phyloP scores from a whole-genome alignment of 1,140 invertebrate genomes.

The Ditylenchus dipsaci region DNA sequence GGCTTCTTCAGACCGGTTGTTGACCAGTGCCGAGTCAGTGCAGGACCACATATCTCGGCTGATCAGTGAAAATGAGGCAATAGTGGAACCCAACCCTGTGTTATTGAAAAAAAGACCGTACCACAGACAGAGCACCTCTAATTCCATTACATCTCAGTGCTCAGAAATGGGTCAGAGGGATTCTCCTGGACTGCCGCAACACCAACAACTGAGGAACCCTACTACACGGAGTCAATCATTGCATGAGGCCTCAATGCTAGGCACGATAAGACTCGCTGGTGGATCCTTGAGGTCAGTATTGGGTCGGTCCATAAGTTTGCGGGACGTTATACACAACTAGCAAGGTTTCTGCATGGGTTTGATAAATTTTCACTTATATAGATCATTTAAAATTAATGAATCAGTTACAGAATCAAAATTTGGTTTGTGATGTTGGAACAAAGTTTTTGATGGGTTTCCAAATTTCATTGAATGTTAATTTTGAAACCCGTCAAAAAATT shows the following conservation, averaged over 20 bases:
- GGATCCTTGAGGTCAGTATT: conserved; percentile 33
- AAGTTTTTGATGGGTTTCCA: too few relatives aligned
- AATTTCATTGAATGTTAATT: too few relatives aligned
- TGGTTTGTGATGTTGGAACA: too few relatives aligned
- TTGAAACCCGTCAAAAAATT: too few relatives aligned
- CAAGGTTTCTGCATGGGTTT: too few relatives aligned
- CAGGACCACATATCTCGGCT: conserved; percentile 47
- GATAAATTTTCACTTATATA: too few relatives aligned
- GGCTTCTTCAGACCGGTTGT: conserved; percentile 22
- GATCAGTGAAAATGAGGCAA: conserved; percentile 48
- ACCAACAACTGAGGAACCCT: conserved; percentile 30
- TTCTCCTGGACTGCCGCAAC: conserved; percentile 34
- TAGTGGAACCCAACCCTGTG: conserved; percentile 47
- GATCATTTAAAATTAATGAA: too few relatives aligned
- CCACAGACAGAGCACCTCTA: conserved; percentile 43
- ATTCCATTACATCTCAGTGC: conserved; percentile 46
- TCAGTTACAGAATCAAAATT: too few relatives aligned
- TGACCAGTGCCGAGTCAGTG: conserved; percentile 28
- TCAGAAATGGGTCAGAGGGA: conserved; percentile 27
- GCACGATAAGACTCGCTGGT: conserved; percentile 17
- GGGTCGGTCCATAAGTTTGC: too few relatives aligned
- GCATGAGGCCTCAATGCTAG: conserved; percentile 39
- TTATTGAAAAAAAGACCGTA: conserved; percentile 45
- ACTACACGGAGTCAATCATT: conserved; percentile 47
- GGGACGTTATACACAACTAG: too few relatives aligned